Conservation (phyloP, 2,113 vertebrate genomes). For the Myanophis thanlyinensis region DNA sequence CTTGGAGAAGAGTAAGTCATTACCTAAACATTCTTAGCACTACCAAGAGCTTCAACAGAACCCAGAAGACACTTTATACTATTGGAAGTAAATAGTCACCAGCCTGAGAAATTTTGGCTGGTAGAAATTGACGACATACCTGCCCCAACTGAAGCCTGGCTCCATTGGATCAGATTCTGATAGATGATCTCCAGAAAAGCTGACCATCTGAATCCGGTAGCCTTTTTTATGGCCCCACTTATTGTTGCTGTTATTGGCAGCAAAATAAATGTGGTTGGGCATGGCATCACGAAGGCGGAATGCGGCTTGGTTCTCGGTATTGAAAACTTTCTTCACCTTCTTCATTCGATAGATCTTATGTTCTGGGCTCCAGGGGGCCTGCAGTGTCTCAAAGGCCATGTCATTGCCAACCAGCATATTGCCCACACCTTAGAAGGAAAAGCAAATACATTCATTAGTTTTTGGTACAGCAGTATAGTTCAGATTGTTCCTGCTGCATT, state of each 20-base stretch:
- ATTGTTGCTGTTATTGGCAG: conserved; percentile 78
- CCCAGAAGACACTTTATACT: not conserved
- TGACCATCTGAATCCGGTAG: conserved; percentile 86
- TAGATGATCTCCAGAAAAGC: conserved; percentile 81
- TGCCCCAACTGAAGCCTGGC: conserved; percentile 88
- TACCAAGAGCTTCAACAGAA: not conserved
- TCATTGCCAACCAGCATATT: conserved; percentile 88
- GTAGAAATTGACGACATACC: conserved; percentile 70
- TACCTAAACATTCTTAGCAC: not conserved
- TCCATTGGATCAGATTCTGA: conserved; percentile 81
- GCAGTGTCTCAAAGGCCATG: conserved; percentile 75
- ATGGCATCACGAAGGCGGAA: conserved; percentile 70
- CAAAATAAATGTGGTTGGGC: conserved; percentile 86
- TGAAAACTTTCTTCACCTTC: conserved; percentile 80
- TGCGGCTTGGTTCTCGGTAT: conserved; percentile 81
- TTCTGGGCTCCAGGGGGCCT: conserved; percentile 78
- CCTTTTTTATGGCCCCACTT: conserved; percentile 86
- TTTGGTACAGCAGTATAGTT: not conserved
- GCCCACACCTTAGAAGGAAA: conserved; percentile 70
- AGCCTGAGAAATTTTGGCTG: not conserved
- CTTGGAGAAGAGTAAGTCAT: not conserved
- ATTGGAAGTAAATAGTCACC: not conserved
- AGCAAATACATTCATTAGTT: not conserved
- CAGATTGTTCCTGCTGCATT: not conserved
- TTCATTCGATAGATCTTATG: conserved; percentile 76